Evolutionary conservation across 30 jellyfish, hydroid and myxozoan species (phyloP).

Genomic region (Phacellophora camtschatica): DNA sequence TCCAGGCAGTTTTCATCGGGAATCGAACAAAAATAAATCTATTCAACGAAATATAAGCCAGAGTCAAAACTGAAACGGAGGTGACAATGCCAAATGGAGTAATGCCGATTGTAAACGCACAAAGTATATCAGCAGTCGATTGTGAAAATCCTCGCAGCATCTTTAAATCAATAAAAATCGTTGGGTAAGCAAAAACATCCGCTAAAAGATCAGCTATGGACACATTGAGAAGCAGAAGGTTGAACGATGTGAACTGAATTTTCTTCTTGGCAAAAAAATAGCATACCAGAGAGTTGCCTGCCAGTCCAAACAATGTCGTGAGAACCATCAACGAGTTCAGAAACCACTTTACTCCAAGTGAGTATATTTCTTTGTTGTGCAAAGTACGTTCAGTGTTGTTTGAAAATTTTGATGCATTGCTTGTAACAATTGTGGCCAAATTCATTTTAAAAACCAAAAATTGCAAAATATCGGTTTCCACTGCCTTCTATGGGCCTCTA

Average conservation of each 20-base stretch:
- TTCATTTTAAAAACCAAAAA: no score
- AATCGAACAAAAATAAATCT: constrained; percentile 19
- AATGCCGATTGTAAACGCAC: constrained; percentile 79
- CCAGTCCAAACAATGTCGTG: constrained; percentile 17
- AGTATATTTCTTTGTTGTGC: constrained; percentile 14
- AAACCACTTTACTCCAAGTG: constrained; percentile 56
- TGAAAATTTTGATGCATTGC: no score
- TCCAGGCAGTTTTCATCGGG: constrained; percentile 21
- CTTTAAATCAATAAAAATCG: constrained; percentile 30
- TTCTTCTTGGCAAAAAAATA: constrained; percentile 17
- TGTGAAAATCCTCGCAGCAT: constrained; percentile 18
- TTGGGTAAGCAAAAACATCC: constrained; percentile 53
- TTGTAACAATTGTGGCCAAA: no score
- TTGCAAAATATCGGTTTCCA: no score
- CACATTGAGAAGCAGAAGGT: constrained; percentile 35
- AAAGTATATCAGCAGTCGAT: constrained; percentile 12
- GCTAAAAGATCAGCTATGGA: constrained; percentile 53
- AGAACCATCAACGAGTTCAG: constrained; percentile 44
- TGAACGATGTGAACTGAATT: constrained; percentile 17
- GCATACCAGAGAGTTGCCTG: constrained; percentile 48
- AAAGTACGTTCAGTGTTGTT: background rate
- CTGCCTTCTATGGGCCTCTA: no score
- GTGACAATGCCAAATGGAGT: constrained; percentile 73
- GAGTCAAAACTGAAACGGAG: constrained; percentile 32
- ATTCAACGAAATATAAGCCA: constrained; percentile 34